phyloP scores from a whole-genome alignment of 1,140 invertebrate genomes.

The Bombyx mandarina region DNA sequence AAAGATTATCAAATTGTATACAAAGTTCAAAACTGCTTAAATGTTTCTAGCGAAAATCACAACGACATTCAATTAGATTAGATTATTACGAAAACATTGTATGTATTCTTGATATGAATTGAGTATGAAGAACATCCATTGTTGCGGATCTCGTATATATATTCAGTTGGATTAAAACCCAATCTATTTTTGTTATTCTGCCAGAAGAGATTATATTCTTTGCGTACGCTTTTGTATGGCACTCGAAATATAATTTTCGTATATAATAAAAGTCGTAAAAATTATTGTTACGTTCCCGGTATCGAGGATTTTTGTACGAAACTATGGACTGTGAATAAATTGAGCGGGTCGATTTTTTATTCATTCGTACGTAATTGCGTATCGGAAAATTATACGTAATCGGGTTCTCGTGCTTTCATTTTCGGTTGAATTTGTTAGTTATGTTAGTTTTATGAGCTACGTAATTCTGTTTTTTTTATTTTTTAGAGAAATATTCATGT shows the following conservation, averaged over 20 bases:
- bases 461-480: not conserved
- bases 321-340: conserved; percentile 7
- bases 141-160: conserved; percentile 21
- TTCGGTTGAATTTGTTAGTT: not conserved
- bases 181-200: conserved; percentile 47
- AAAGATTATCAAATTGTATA: too few species aligned
- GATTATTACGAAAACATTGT: too few species aligned
- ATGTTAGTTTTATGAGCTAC: not conserved
- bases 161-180: conserved; percentile 41
- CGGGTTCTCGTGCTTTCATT: not conserved
- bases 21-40: too few species aligned
- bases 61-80: too few species aligned
- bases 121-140: conserved; percentile 20
- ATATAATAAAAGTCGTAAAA: conserved; percentile 16
- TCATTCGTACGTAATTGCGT: not conserved
- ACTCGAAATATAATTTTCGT: conserved; percentile 17
- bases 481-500: not conserved
- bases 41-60: too few species aligned
- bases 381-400: not conserved
- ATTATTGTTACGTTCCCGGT: conserved; percentile 14
- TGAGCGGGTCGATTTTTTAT: not conserved
- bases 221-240: conserved; percentile 19
- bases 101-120: conserved; percentile 12
- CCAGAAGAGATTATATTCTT: conserved; percentile 33
- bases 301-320: conserved; percentile 9